These are phyloP conservation scores for Monoplex corrugatus DNA, from an alignment of 2,888 invertebrate species.

Conservation along the genomic window DNA sequence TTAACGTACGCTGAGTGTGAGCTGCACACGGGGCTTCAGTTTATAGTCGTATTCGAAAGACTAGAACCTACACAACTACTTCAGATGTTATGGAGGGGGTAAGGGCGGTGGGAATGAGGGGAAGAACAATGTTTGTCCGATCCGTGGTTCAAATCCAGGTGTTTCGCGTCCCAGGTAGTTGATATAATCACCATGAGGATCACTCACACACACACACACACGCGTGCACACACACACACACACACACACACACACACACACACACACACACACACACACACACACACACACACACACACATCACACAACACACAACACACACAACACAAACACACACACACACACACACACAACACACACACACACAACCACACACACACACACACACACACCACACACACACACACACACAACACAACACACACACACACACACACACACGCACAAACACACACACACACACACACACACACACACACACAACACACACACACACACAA, in stretches of 20 bases:
- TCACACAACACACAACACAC: not conserved
- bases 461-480: not conserved
- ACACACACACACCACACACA: not conserved
- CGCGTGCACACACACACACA: not conserved
- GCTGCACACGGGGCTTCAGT: no score
- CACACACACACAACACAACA: not conserved
- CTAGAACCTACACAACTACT: no score
- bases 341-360: no score
- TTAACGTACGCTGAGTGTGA: no score
- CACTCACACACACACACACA: not conserved
- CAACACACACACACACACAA: no score
- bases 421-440: not conserved
- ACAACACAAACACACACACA: not conserved
- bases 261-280: constrained; percentile 33
- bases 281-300: constrained; percentile 27
- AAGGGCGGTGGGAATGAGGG: no score
- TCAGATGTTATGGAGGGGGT: no score
- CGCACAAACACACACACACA: not conserved
- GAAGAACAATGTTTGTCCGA: no score
- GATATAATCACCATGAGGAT: no score
- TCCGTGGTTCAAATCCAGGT: no score
- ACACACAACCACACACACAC: not conserved
- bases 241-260: constrained; percentile 23
- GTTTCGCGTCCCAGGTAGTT: no score
- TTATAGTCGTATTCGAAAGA: no score